Evolutionary conservation across 2,113 vertebrate genomes (phyloP).

Genomic region (Lonchura striata): DNA sequence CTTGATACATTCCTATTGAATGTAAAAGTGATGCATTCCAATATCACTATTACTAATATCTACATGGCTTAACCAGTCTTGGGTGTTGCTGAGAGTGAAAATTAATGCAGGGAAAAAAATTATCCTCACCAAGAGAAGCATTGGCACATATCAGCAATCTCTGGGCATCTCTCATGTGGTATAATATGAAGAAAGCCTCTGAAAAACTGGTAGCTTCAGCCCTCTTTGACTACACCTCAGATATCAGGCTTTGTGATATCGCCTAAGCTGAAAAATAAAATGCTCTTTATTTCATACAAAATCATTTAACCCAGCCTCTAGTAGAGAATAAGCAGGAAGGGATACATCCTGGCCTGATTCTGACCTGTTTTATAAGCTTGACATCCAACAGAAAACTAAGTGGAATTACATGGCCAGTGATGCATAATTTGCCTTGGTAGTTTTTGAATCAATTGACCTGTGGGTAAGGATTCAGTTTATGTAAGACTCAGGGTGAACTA

Average conservation of each 20-base stretch:
- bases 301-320: not conserved
- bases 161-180: not conserved
- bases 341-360: not conserved
- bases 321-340: not conserved
- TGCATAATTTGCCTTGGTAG: not conserved
- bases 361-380: not conserved
- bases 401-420: not conserved
- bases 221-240: not conserved
- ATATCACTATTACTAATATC: rapidly evolving
- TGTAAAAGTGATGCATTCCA: too few species aligned
- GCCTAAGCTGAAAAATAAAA: not conserved
- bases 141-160: not conserved
- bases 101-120: not conserved
- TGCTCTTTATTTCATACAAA: not conserved
- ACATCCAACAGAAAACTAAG: not conserved
- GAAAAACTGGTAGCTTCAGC: not conserved
- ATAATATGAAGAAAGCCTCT: not conserved
- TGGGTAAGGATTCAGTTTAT: not conserved
- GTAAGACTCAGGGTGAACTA: not conserved
- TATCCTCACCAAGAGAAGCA: not conserved
- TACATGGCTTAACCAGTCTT: not conserved
- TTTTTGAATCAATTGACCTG: not conserved
- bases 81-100: not conserved
- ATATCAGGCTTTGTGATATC: not conserved
- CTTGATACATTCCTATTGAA: rapidly evolving